Base-by-base conservation (phyloP, 2,797 vertebrate genomes). In the Hyperoplus lanceolatus region DNA sequence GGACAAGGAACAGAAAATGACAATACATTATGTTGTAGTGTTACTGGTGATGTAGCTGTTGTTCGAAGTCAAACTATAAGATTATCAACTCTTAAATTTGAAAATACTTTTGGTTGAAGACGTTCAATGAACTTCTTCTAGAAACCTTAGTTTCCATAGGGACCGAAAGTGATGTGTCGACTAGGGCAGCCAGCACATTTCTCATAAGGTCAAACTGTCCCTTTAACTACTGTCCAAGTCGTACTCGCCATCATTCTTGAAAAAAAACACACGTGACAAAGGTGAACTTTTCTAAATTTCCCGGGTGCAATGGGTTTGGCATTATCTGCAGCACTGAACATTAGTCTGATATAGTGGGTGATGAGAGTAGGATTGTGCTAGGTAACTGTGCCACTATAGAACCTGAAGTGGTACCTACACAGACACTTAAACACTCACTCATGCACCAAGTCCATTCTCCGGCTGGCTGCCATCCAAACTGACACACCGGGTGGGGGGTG, bases 391-490 rank as follows among this genome's bases (percentile, higher is more conserved):
- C 73, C 46, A 42, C 18, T 56, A n/a, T 21, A 14, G 43, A 81
- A 73, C 59, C 61, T 76, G 36, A 72, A 64, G 54, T 71, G 55
- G 65, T 79, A 8, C 21, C 68, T 53, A 62, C 62, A 62, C 53
- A 50, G 72, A 57, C 62, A n/a, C 39, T 83, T 67, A 54, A 81
- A 83, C 75, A 74, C 62, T 73, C 77, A 45, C 55, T 77, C 78
- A 77, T 65, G 69, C 79, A 73, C 71, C 43, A 70, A 62, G 53
- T 72, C 56, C 71, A 60, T 79, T 72, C 72, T 77, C 73, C 4
- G 21, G n/a, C 77, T 88, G 88, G 90, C 87, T 69, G 82, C 42
- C 0, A 57, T 81, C 88, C 89, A 90, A 79, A 83, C 12, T 51
- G 85, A 83, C 87, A 83, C 80, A 82, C 15, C 36, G 41, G 51